Evolutionary conservation across 2,888 invertebrate genomes (phyloP), one percentile per base, ranked within the genome.

Genomic region (Petrophora chlorosata): DNA sequence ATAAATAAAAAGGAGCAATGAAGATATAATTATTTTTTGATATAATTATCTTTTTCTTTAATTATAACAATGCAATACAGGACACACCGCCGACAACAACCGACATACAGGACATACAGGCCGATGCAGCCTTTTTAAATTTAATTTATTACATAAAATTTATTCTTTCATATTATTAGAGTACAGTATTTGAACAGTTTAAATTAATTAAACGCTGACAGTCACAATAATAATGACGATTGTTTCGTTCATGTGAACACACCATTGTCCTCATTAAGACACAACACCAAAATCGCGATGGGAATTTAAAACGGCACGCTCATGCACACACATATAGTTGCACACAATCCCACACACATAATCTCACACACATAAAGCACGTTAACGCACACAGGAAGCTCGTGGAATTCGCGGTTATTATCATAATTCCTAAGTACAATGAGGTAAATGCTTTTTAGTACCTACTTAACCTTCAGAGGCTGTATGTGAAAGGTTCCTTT

Each of bases 271-370:
- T 16, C 32, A 32, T 32, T 16, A 17, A 32, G 16, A 32, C 32
- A 32, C 10, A 13, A 8, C 28, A 5, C 16, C 5, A n/a, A 13
- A 4, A 17, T 12, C 33, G 17, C 33, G 48, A 56, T 47, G 33
- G 22, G 58, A 59, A 60, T 57, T 58, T 58, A 48, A 60, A 60
- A 51, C 56, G 42, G 29, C 49, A 49, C 46, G 44, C 53, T 56
- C 22, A 13, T 8, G 23, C 19, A 10, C 17, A 16, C 13, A 36
- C 28, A 39, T 17, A 47, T 39, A 25, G 25, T 12, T 4, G 7
- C 7, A 15, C 35, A 29, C n/a, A n/a, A n/a, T n/a, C n/a, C n/a
- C 17, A 15, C 17, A 12, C 14, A 41, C 33, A 33, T 17, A 39
- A 29, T n/a, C 19, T 5, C 19, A 19, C 19, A 19, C 4, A 19